Percentiles rank a stretch among this genome's conserved stretches.
phyloP scores from a whole-genome alignment of 2,113 vertebrate species.

The Tachuris rubrigastra region DNA sequence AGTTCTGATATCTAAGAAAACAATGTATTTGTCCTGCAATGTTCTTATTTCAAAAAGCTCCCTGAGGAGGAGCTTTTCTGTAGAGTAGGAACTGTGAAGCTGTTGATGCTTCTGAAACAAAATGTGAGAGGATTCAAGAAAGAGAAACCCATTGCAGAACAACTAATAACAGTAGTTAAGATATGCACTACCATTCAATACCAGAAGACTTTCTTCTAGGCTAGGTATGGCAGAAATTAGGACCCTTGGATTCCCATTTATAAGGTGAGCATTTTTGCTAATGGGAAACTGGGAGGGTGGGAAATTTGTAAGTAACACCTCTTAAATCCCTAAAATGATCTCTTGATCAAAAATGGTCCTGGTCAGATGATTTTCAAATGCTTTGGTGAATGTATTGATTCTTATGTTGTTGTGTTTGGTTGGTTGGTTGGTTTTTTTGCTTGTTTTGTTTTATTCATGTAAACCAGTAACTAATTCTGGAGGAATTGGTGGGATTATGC shows the following conservation, averaged over 20 bases:
- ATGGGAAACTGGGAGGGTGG: not conserved
- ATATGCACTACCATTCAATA: not conserved
- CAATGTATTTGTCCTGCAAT: not conserved
- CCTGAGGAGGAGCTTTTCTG: not conserved
- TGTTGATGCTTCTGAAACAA: not conserved
- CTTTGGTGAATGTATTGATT: not conserved
- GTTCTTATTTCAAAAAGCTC: not conserved
- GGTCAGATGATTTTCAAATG: not conserved
- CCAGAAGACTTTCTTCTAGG: not conserved
- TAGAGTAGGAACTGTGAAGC: not conserved
- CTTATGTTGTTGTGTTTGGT: not conserved
- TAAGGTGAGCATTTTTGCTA: not conserved
- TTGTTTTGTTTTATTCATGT: not conserved
- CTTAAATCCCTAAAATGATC: not conserved
- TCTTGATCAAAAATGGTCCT: not conserved
- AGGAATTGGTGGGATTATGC: not conserved
- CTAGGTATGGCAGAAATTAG: not conserved
- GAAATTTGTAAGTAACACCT: not conserved
- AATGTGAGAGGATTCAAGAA: not conserved
- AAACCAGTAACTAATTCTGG: not conserved
- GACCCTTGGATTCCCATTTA: not conserved
- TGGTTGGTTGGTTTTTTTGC: too few species aligned
- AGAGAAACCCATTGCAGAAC: not conserved
- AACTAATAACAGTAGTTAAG: not conserved
- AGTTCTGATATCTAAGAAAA: not conserved